A percentile compares a stretch with the other conserved stretches of the same genome.
Evolutionary conservation across 2,797 vertebrate species (phyloP).

Genomic region (Aratinga solstitialis): DNA sequence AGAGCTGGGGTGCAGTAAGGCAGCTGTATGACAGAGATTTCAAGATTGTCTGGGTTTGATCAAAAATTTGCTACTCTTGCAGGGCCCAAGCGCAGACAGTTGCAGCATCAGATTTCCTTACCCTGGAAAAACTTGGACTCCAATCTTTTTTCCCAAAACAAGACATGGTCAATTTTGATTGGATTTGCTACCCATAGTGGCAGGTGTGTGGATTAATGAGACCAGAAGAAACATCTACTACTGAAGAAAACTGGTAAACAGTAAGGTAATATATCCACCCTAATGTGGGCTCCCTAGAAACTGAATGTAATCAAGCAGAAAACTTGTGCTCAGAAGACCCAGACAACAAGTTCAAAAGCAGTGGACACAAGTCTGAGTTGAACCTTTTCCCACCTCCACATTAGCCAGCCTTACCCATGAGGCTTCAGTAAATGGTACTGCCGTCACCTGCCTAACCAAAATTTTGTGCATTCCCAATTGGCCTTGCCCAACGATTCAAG

Average conservation of each 20-base stretch:
- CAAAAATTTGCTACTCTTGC: background rate
- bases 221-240: background rate
- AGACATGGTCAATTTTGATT: background rate
- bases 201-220: background rate
- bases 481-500: background rate
- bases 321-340: background rate
- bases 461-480: background rate
- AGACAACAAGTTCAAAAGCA: background rate
- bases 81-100: background rate
- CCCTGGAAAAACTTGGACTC: background rate
- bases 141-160: background rate
- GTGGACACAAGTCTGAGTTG: background rate
- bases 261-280: background rate
- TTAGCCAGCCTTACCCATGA: background rate
- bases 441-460: background rate
- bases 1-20: background rate
- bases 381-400: background rate
- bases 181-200: background rate
- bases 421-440: background rate
- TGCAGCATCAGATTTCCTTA: background rate
- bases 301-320: background rate
- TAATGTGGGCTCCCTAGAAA: background rate
- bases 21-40: background rate
- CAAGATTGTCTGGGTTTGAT: background rate
- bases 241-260: background rate